Percentiles rank a stretch among this genome's conserved stretches.
Conservation (phyloP, 2,888 invertebrate species). For the Phragmatobia fuliginosa region DNA sequence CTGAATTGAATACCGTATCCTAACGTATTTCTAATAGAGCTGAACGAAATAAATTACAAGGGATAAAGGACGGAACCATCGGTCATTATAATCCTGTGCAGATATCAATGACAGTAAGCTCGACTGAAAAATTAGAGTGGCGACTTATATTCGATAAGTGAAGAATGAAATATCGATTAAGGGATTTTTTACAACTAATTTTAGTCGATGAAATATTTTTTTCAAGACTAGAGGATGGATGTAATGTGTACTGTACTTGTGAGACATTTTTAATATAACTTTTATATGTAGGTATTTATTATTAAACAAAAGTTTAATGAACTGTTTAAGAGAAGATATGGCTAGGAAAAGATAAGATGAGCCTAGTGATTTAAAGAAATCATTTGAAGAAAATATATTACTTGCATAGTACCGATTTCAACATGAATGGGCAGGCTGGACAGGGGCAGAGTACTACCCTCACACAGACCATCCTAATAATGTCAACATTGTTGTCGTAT, state of each 20-base stretch:
- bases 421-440: too few species aligned
- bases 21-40: conserved; percentile 32
- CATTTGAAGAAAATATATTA: too few species aligned
- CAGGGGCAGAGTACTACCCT: too few species aligned
- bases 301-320: background rate
- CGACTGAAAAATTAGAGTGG: conserved; percentile 27
- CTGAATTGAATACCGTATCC: conserved; percentile 14
- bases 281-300: background rate
- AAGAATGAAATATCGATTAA: conserved; percentile 20
- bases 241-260: too few species aligned
- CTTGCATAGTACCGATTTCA: too few species aligned
- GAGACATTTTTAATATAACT: background rate
- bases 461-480: too few species aligned
- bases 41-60: conserved; percentile 43
- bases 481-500: too few species aligned
- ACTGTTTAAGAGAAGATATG: background rate
- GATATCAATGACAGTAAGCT: conserved; percentile 43
- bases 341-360: background rate
- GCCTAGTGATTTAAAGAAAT: background rate
- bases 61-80: conserved; percentile 41
- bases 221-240: background rate
- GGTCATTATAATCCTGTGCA: conserved; percentile 52
- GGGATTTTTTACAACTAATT: conserved; percentile 2
- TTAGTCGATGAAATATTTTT: background rate
- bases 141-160: conserved; percentile 21